These are phyloP conservation scores for Drosophila orosa DNA, from an alignment of 1,140 invertebrate genomes.

Conservation along the genomic window DNA sequence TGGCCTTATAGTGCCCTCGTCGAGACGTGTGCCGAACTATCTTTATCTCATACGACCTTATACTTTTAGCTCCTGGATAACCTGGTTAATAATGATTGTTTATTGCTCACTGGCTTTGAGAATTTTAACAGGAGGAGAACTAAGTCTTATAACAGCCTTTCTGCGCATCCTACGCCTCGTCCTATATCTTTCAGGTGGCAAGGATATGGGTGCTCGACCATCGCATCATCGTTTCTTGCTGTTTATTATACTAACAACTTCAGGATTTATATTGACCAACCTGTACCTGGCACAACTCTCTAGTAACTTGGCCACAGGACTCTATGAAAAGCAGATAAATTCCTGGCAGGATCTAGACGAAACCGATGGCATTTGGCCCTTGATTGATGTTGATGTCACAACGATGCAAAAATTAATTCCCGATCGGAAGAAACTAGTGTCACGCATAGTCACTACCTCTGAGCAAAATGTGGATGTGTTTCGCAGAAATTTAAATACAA, in stretches of 20 bases:
- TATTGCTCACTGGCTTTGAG: conserved; percentile 53
- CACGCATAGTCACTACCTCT: conserved; percentile 33
- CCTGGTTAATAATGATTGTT: conserved; percentile 28
- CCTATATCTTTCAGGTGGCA: conserved; percentile 37
- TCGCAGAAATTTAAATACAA: conserved; percentile 49
- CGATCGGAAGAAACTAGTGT: conserved; percentile 37
- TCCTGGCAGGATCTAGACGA: conserved; percentile 52
- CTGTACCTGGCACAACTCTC: conserved; percentile 59
- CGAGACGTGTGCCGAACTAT: conserved; percentile 35
- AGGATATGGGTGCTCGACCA: conserved; percentile 10
- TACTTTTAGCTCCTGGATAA: conserved; percentile 40
- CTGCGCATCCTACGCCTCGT: conserved; percentile 42
- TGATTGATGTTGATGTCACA: conserved; percentile 30
- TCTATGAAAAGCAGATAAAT: conserved; percentile 58
- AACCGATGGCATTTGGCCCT: conserved; percentile 31
- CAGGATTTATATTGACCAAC: conserved; percentile 62
- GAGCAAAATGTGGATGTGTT: conserved; percentile 46
- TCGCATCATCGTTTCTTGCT: conserved; percentile 22
- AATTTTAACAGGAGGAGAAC: conserved; percentile 11
- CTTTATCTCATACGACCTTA: conserved; percentile 49
- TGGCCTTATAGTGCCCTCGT: conserved; percentile 52
- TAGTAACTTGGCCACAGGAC: conserved; percentile 47
- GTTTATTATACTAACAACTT: conserved; percentile 36
- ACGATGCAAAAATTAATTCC: conserved; percentile 33
- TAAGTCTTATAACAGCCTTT: conserved; percentile 31